Evolutionary conservation across 1,140 invertebrate genomes (phyloP).

Genomic region (Drosophila novamexicana): DNA sequence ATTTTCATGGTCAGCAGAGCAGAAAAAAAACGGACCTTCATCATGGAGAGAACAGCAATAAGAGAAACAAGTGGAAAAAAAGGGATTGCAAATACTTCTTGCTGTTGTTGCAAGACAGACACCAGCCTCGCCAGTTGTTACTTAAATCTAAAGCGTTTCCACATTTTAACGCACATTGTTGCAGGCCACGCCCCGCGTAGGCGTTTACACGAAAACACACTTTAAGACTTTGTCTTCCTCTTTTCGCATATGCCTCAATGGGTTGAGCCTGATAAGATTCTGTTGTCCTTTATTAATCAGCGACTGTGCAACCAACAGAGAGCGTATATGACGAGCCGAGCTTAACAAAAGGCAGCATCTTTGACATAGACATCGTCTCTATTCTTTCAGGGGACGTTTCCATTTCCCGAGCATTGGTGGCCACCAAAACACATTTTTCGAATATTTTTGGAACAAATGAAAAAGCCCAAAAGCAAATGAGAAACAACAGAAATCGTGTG

Average conservation of each 20-base stretch:
- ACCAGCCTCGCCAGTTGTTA: not conserved
- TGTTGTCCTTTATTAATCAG: slow-evolving; percentile 8
- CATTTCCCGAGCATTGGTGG: not conserved
- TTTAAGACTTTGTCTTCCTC: slow-evolving; percentile 20
- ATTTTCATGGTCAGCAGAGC: slow-evolving; percentile 73
- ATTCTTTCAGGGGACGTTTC: not conserved
- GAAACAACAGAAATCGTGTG: not conserved
- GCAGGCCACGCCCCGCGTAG: too few relatives aligned
- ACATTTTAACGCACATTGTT: slow-evolving; percentile 21
- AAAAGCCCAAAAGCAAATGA: not conserved
- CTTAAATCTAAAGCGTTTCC: slow-evolving; percentile 24
- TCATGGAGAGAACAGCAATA: not conserved
- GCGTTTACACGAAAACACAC: slow-evolving; percentile 51
- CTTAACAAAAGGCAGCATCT: not conserved
- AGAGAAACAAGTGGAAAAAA: too few relatives aligned
- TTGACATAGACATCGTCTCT: not conserved
- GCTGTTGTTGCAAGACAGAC: not conserved
- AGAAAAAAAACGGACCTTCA: slow-evolving; percentile 53
- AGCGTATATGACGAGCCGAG: too few relatives aligned
- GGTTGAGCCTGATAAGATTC: slow-evolving; percentile 18
- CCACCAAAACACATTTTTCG: not conserved
- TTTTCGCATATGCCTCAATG: not conserved
- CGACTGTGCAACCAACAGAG: not conserved
- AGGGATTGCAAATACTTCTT: slow-evolving; percentile 1
- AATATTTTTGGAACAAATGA: not conserved